These are phyloP conservation scores for Saccopteryx bilineata DNA, from an alignment of 2,113 vertebrate genomes.

Conservation along the genomic window DNA sequence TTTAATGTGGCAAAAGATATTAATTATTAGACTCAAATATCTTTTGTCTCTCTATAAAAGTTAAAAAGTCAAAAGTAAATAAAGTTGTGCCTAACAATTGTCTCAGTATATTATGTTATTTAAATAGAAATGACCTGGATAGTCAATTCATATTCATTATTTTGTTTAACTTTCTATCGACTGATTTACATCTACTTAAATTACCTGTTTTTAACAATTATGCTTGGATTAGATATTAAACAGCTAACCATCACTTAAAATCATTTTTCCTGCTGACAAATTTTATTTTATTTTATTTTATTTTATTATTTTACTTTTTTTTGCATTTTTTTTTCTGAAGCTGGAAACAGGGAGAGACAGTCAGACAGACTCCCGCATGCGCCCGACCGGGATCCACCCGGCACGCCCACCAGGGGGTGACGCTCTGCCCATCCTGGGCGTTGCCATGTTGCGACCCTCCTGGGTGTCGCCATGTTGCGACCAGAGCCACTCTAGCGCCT, in stretches of 20 bases:
- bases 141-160: not conserved
- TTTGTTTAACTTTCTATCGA: not conserved
- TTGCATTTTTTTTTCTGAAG: too few species aligned
- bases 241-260: not conserved
- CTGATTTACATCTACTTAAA: not conserved
- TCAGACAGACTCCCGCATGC: too few species aligned
- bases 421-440: too few species aligned
- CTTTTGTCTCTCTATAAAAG: not conserved
- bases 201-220: not conserved
- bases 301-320: too few species aligned
- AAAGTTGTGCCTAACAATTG: not conserved
- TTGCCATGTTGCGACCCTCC: too few species aligned
- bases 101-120: not conserved
- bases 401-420: too few species aligned
- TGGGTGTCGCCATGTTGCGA: too few species aligned
- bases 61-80: not conserved
- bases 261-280: slow-evolving; percentile 4
- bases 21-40: not conserved
- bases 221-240: not conserved
- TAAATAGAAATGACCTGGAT: not conserved
- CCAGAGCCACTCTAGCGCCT: too few species aligned
- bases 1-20: not conserved
- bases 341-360: too few species aligned
- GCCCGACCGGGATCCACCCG: too few species aligned
- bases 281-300: too few species aligned